These are phyloP conservation scores for Betta splendens DNA, from an alignment of 2,797 vertebrate genomes.

Conservation along the genomic window DNA sequence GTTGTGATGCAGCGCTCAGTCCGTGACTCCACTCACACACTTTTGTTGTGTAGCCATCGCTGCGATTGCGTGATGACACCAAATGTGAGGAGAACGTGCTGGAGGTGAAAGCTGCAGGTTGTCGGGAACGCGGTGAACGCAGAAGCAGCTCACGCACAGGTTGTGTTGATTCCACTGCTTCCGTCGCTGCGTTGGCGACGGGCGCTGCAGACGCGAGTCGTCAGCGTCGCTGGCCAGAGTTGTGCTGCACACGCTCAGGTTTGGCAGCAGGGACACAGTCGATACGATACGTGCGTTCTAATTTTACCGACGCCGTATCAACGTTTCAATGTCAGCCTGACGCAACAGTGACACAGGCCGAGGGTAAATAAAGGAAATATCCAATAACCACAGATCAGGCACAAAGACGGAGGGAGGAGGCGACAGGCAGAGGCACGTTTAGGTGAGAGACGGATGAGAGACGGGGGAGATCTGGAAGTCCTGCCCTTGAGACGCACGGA, in stretches of 20 bases:
- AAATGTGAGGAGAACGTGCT: not conserved
- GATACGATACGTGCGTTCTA: constrained; percentile 63
- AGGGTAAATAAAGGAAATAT: constrained; percentile 22
- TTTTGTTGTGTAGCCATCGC: constrained; percentile 8
- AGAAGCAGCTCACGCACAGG: not conserved
- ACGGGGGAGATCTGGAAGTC: constrained; percentile 38
- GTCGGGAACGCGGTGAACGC: not conserved
- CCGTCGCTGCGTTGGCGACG: too few relatives aligned
- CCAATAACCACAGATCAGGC: not conserved
- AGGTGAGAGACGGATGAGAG: constrained; percentile 8
- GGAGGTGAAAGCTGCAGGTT: not conserved
- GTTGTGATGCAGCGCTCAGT: not conserved
- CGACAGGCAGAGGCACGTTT: constrained; percentile 6
- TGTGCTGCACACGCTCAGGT: constrained; percentile 22
- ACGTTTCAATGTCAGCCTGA: constrained; percentile 58
- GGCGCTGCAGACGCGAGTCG: too few relatives aligned
- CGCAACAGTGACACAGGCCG: constrained; percentile 34
- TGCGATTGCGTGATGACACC: not conserved
- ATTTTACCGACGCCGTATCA: constrained; percentile 61
- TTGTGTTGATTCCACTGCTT: too few relatives aligned
- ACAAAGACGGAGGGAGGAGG: not conserved
- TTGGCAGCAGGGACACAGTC: constrained; percentile 50
- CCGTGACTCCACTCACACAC: constrained; percentile 20
- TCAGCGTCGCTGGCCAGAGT: constrained; percentile 1
- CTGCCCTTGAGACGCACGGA: constrained; percentile 57